Conservation (phyloP, 2,797 vertebrate species). For the Cirrhinus molitorella region DNA sequence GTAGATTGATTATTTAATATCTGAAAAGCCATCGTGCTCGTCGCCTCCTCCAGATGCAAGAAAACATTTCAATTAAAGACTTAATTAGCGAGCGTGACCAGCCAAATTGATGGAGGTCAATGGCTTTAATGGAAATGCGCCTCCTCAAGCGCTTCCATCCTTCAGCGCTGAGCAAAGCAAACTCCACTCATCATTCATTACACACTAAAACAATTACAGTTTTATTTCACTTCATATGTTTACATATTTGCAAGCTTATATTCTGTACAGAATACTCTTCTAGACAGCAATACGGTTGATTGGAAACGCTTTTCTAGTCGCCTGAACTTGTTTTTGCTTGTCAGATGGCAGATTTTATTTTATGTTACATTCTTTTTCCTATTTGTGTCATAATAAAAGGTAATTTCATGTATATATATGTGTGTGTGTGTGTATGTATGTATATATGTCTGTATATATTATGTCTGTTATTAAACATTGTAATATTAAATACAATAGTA, state of each 20-base stretch:
- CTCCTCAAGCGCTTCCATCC: conserved; percentile 47
- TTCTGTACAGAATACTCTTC: too few species aligned
- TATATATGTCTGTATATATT: too few species aligned
- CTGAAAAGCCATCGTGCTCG: conserved; percentile 75
- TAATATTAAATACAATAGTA: too few species aligned
- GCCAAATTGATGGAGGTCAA: conserved; percentile 57
- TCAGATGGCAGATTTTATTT: too few species aligned
- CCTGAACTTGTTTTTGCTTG: too few species aligned
- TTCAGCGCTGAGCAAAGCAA: conserved; percentile 11
- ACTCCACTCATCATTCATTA: conserved; percentile 14
- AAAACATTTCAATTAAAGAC: conserved; percentile 72
- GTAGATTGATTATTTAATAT: conserved; percentile 78
- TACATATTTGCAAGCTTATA: neutral
- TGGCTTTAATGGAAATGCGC: conserved; percentile 58
- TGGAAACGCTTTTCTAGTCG: neutral
- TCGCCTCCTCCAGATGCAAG: conserved; percentile 70
- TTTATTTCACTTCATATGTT: neutral
- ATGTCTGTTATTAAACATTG: too few species aligned
- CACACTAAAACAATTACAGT: neutral
- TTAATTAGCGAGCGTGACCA: conserved; percentile 69
- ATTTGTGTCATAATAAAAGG: too few species aligned
- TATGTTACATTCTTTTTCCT: neutral
- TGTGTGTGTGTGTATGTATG: too few species aligned
- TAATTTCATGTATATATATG: too few species aligned
- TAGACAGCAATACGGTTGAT: too few species aligned